Base-by-base conservation (phyloP, 1,140 invertebrate genomes). In the Manduca sexta region DNA sequence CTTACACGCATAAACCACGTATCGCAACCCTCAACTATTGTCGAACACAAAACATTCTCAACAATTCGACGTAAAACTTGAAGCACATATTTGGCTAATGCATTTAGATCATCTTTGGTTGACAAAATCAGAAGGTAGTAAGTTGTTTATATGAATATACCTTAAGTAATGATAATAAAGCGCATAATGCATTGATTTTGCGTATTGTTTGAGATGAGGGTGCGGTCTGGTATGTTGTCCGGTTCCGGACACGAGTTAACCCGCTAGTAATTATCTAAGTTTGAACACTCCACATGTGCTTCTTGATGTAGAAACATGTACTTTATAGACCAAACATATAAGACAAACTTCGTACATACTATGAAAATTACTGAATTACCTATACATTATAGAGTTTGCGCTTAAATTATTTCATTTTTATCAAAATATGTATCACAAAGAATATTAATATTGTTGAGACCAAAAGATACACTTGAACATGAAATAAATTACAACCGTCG, bases 1-100 rank as follows among this genome's bases (percentile, higher is more conserved):
- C 78, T 84, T 78, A 79, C 78, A 84, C 71, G 66, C 74, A 79
- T 84, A 81, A 84, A 80, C 76, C 77, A 68, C 63, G 61, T 75
- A 79, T 75, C 74, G 49, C 53, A 51, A 30, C 63, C 73, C 60
- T 57, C 61, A 58, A 66, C 53, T 44, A 56, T 59, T 51, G 50
- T 57, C 26, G 8, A 21, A 44, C 15, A 50, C 69, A 69, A 62
- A 68, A 69, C 64, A 78, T 70, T 74, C 50, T 70, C 69, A 48
- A 80, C 75, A 69, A 69, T 79, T 72, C 69, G 52, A 16, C 12
- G 42, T 15, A 13, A 44, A 2, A 44, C 11, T 11, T 74, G 52
- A 48, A 68, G 66, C 64, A 64, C 64, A 74, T 70, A 74, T 81
- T 81, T 64, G 64, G 46, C 39, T 64, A 66, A 66, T 65, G 45